Conservation (phyloP, 2,113 vertebrate species). For the Heterocephalus glaber region DNA sequence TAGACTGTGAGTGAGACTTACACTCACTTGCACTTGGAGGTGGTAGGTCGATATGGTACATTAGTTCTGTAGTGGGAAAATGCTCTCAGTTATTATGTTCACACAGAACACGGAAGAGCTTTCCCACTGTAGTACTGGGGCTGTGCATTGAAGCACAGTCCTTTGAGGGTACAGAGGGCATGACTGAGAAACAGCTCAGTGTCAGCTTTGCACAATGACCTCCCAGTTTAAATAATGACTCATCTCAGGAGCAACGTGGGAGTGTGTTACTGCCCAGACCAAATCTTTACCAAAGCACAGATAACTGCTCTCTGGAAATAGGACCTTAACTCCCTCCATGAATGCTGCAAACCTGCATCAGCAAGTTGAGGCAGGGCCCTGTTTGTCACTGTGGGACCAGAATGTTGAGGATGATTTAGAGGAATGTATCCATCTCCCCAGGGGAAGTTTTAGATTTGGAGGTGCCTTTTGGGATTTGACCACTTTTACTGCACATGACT, state of each 20-base stretch:
- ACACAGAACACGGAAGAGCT: fast-evolving
- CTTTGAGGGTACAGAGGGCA: fast-evolving
- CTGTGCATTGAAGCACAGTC: not conserved
- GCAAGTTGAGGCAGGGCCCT: not conserved
- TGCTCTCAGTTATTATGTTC: fast-evolving
- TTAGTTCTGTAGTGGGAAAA: not conserved
- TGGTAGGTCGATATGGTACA: fast-evolving
- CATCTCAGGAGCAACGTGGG: fast-evolving
- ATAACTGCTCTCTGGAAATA: fast-evolving
- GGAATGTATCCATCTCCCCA: not conserved
- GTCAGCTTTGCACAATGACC: fast-evolving
- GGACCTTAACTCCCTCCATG: not conserved
- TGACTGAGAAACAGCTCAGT: fast-evolving
- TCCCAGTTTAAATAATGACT: not conserved
- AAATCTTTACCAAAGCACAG: not conserved
- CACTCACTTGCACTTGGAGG: not conserved
- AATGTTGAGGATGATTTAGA: not conserved
- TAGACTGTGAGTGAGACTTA: not conserved
- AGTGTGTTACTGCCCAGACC: fast-evolving
- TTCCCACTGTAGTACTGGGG: fast-evolving
- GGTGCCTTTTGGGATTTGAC: not conserved
- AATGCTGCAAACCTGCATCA: not conserved
- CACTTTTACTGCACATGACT: not conserved
- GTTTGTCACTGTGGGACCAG: not conserved
- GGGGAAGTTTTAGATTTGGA: not conserved